Conservation (phyloP, 2,888 invertebrate species). For the Mimachlamys varia region DNA sequence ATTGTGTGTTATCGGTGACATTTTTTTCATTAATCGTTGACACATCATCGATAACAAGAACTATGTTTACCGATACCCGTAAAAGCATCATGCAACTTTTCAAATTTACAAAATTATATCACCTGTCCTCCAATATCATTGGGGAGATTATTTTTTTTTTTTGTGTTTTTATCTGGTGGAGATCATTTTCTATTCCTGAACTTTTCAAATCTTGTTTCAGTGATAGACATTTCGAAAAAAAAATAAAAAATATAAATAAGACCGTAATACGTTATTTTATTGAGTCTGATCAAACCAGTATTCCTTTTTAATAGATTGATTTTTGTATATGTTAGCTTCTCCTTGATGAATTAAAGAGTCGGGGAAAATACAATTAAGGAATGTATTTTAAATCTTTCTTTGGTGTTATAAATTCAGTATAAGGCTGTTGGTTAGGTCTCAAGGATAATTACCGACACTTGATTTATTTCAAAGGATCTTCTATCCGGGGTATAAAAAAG, state of each 20-base stretch:
- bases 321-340: neutral
- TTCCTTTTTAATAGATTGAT: neutral
- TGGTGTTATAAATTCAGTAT: neutral
- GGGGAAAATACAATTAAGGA: neutral
- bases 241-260: neutral
- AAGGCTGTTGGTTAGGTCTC: neutral
- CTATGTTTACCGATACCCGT: neutral
- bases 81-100: neutral
- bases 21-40: too few relatives aligned
- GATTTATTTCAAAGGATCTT: constrained; percentile 25
- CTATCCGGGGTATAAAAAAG: neutral
- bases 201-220: neutral
- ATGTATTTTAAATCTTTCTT: neutral
- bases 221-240: neutral
- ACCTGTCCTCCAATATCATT: neutral
- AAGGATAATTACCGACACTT: constrained; percentile 10
- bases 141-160: neutral
- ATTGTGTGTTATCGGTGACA: neutral
- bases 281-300: neutral
- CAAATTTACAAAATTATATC: neutral
- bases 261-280: neutral
- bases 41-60: too few relatives aligned
- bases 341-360: neutral
- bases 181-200: neutral
- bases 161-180: neutral